These are phyloP conservation scores for Maconellicoccus hirsutus DNA, from an alignment of 1,140 invertebrate genomes.

Conservation along the genomic window DNA sequence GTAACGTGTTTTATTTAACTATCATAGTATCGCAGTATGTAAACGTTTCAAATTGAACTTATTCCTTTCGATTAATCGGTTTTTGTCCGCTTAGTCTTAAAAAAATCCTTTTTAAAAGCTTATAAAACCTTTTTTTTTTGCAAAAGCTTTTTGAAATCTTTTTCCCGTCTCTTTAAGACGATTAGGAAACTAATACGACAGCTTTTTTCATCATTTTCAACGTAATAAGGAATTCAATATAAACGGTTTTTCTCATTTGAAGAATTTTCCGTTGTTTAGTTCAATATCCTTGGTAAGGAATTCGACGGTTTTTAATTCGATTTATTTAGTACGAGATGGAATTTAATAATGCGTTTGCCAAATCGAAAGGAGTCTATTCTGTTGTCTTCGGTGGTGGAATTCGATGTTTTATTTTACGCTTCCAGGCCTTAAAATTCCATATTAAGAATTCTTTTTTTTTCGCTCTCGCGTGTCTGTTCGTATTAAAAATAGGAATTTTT, in stretches of 20 bases:
- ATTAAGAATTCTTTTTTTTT: not conserved
- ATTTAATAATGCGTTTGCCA: slow-evolving; percentile 2
- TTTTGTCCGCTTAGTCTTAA: not conserved
- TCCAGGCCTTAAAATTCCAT: not conserved
- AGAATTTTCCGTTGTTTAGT: slow-evolving; percentile 4
- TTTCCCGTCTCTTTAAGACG: not conserved
- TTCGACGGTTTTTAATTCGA: slow-evolving; percentile 8
- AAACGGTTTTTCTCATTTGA: slow-evolving; percentile 4
- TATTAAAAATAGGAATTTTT: not conserved
- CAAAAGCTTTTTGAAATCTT: slow-evolving; percentile 1
- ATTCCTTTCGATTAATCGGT: not conserved
- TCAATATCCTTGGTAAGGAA: slow-evolving; percentile 3
- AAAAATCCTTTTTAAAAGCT: not conserved
- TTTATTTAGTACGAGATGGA: slow-evolving; percentile 5
- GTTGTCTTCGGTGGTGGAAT: not conserved
- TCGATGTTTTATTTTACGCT: slow-evolving; percentile 9
- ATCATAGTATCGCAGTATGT: too few species aligned
- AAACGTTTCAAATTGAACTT: not conserved
- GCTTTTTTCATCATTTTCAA: slow-evolving; percentile 4
- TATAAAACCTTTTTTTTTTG: not conserved
- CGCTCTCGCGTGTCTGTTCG: not conserved
- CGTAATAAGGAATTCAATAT: slow-evolving; percentile 9
- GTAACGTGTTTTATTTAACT: too few species aligned
- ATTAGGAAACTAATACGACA: slow-evolving; percentile 9
- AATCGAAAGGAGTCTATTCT: not conserved